Evolutionary conservation across 2,113 vertebrate genomes (phyloP), one percentile per base, ranked within the genome.

Genomic region (Labrus mixtus): DNA sequence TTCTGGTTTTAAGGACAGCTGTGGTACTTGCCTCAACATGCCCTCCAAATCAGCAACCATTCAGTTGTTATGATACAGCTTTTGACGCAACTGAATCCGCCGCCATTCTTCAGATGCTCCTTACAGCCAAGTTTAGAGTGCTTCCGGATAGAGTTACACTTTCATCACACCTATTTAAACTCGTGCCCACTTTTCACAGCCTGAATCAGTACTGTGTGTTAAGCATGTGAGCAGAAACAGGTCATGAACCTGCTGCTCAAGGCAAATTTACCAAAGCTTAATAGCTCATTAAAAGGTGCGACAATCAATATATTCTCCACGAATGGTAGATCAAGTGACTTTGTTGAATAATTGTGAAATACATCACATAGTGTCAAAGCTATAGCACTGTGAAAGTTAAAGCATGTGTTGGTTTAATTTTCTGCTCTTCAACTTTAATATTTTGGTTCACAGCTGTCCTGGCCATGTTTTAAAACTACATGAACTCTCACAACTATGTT

Each of bases 161-260:
- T 82, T 82, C 85, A 88, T 88, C 82, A 68, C 88, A 84, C 76
- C 77, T 89, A 86, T 92, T 91, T 87, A 81, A 88, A 83, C 74
- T 60, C 72, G 8, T 69, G 80, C 76, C 80, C 76, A 58, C 73
- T 76, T 86, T 85, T 78, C 82, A 83, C 76, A 72, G 87, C 10
- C 73, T 51, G 78, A 39, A 57, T 81, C 80, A 73, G 69, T 19
- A 36, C 65, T 63, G 73, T 43, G 63, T 81, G 84, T 76, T 82
- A 81, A 88, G 82, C 69, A 78, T 54, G 74, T 73, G 68, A 82
- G 73, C 68, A 62, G 64, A 16, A 19, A 76, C 39, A 76, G 83
- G 83, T 84, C 65, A 59, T 20, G 70, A 65, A 71, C 81, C 79
- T 53, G 55, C 53, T 39, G 67, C 66, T 73, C 15, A 16, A 67